Base-by-base conservation (phyloP, 2,888 invertebrate species). In the Apeira syringaria region DNA sequence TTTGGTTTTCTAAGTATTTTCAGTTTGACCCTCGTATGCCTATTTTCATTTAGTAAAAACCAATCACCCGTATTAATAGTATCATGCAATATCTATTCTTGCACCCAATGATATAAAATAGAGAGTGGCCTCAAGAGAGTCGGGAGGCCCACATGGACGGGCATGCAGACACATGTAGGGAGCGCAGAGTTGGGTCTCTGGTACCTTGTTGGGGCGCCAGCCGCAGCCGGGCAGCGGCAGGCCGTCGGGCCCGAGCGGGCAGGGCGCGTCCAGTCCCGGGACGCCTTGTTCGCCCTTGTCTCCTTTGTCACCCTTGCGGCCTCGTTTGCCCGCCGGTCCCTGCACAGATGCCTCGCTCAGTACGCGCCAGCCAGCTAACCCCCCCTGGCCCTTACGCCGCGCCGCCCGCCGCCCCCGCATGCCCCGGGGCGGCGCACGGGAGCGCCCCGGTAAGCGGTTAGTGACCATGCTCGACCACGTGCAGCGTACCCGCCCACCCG, bases 181-280 rank as follows among this genome's bases (percentile, higher is more conserved):
- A 6, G 17, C 5, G 5, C 3, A 5, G 2, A 17, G 17, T 17
- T 15, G 8, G 27, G 15, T 34, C 17, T 26, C 8, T 3, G 29
- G 28, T 93, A 96, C 96, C 94, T 96, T 95, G 65, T 94, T 94
- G 62, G 96, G 95, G 81, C 96, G 92, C 97, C 97, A 98, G 64
- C 97, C 98, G 85, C 99, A 99, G 66, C 98, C 98, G 37, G 98
- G 97, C 68, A 99, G 89, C 50, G 99, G 99, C 69, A 99, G 92
- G 50, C 99, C 99, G 85, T 99, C 98, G 34, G 95, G 94, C 42
- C 98, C 99, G 44, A 98, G 91, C 55, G 99, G 99, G 91, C 99
- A 99, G n/a, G 99, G 99, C 28, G 99, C 99, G 89, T 99, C 99
- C 66, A 99, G 91, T 22, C 99, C 99, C 20, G 98, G 99, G 58